Base-by-base conservation (phyloP, 1,140 invertebrate species). In the Vanessa tameamea region DNA sequence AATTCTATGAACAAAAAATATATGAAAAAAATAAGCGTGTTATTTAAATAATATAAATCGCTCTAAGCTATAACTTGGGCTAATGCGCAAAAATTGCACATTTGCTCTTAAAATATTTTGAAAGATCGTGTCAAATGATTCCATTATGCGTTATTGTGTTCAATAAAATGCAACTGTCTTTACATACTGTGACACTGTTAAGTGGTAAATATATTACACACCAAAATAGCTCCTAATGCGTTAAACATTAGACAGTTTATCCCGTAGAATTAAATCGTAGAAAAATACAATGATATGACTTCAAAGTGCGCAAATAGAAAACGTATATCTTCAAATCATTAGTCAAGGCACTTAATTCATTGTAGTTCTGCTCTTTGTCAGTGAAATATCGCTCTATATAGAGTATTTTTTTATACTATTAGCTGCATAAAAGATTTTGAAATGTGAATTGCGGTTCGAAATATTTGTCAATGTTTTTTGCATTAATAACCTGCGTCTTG, bases 91-190 rank as follows among this genome's bases (percentile, higher is more conserved):
- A 83, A 80, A 73, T 80, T 82, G 77, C 79, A 79, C 80, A 82
- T 86, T 83, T 82, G 70, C 78, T 73, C 78, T 75, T 75, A 79
- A 81, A 88, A 88, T 90, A 87, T 88, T 87, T 82, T 86, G 82
- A 87, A 81, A 87, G 87, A 89, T 91, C 82, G 84, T 87, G 85
- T 88, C 87, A 87, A 87, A 88, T 86, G 86, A 88, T 89, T 83
- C 80, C 82, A 87, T 87, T 88, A 85, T 84, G 79, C 79, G 72
- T 78, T 78, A 87, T 86, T 84, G 82, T 82, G 64, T 75, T 67
- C 72, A 79, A 68, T 72, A 77, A 77, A 79, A 76, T 78, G 79
- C 69, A 82, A 81, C 79, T 78, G 77, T 81, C 71, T 77, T 69
- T 75, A 75, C 76, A 79, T 76, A 26, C 55, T 80, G 75, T 72